Evolutionary conservation across 2,113 vertebrate species (phyloP).

Genomic region (Takifugu flavidus): DNA sequence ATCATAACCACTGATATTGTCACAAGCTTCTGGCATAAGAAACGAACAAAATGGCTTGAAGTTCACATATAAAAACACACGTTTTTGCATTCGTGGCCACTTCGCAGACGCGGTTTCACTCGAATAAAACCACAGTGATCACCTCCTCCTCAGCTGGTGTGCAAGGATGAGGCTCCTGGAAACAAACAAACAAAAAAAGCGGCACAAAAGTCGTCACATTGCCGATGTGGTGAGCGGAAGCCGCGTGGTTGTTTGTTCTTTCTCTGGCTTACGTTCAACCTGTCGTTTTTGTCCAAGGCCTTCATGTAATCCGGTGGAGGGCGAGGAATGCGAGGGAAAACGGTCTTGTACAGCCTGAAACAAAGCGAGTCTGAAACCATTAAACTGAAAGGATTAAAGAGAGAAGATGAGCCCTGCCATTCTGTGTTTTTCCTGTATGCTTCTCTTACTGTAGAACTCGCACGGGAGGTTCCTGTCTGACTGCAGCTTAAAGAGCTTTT

Average conservation of each 20-base stretch:
- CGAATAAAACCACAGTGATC: too few species aligned
- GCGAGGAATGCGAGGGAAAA: constrained; percentile 61
- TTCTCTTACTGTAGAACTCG: background rate
- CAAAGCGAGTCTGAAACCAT: constrained; percentile 1
- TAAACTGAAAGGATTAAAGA: background rate
- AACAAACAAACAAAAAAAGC: too few species aligned
- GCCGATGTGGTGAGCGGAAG: background rate
- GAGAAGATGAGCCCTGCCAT: background rate
- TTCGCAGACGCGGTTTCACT: too few species aligned
- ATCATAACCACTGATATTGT: too few species aligned
- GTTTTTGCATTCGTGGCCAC: too few species aligned
- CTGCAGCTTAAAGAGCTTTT: background rate
- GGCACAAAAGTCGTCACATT: too few species aligned
- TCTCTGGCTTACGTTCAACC: constrained; percentile 34
- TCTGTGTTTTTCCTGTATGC: background rate
- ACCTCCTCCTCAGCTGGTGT: too few species aligned
- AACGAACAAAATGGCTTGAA: too few species aligned
- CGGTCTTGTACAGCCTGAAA: constrained; percentile 47
- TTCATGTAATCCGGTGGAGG: constrained; percentile 50
- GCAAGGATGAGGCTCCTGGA: too few species aligned
- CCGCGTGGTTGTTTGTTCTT: background rate
- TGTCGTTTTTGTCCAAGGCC: constrained; percentile 48
- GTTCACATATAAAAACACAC: too few species aligned
- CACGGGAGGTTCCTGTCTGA: background rate
- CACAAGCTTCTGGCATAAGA: too few species aligned